These are phyloP conservation scores for Acanthococcus lagerstroemiae DNA, from an alignment of 2,888 invertebrate species.

Conservation along the genomic window DNA sequence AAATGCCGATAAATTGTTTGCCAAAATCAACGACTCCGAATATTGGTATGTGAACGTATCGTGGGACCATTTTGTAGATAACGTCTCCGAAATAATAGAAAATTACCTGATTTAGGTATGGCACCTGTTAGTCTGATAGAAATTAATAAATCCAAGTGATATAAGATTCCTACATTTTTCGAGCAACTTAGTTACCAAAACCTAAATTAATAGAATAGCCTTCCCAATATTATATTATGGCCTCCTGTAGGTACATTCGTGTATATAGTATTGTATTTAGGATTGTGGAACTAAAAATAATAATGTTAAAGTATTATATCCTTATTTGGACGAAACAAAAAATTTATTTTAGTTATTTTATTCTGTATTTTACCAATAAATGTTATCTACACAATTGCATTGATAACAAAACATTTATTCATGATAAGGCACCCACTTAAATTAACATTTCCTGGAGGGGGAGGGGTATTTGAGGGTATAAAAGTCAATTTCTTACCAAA, in stretches of 20 bases:
- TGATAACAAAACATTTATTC: no score
- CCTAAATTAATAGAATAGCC: no score
- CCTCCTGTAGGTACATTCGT: slow-evolving; percentile 21
- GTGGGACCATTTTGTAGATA: slow-evolving; percentile 1
- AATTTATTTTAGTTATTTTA: slow-evolving; percentile 24
- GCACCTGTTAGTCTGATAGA: background rate
- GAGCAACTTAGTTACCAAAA: slow-evolving; percentile 24
- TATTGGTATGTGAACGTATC: no score
- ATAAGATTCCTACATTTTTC: background rate
- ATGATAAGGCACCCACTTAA: no score
- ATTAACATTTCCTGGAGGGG: no score
- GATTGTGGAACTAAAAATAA: slow-evolving; percentile 26
- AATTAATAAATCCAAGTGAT: background rate
- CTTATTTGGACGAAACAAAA: no score
- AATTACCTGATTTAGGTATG: background rate
- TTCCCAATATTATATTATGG: slow-evolving; percentile 6
- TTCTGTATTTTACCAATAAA: slow-evolving; percentile 23
- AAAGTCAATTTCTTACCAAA: no score
- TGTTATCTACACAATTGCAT: slow-evolving; percentile 26
- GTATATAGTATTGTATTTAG: slow-evolving; percentile 24
- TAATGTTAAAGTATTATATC: slow-evolving; percentile 11
- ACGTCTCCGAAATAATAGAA: background rate
- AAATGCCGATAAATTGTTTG: no score
- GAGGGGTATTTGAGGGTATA: no score
- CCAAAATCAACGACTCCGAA: no score